Base-by-base conservation (phyloP, 2,113 vertebrate genomes). In the Narcine bancroftii region DNA sequence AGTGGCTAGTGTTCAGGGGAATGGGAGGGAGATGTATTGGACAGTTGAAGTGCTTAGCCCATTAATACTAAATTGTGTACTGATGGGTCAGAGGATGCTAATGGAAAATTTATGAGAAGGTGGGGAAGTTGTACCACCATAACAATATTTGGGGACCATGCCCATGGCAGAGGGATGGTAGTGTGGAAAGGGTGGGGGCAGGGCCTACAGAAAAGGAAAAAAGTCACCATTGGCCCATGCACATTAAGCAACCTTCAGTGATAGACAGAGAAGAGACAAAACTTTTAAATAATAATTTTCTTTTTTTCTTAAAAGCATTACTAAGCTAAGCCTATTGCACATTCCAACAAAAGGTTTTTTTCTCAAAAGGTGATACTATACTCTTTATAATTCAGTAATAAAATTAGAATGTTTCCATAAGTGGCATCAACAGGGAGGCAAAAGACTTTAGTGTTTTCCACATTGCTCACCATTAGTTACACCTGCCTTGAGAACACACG, bases 251-350 rank as follows among this genome's bases (percentile, higher is more conserved):
- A 91, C 89, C 89, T 69, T 91, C 65, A 91, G 39, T 91, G 89
- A 91, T 26, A 69, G 69, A 91, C 89, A 91, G 89, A 83, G 47
- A 81, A 81, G 77, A 69, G 89, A 91, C 24, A 29, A 11, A 91
- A 91, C 63, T 91, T 69, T 91, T 91, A 91, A 91, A 91, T 69
- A 91, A 91, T 89, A 65, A 69, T 91, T 24, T 47, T 93, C 65
- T 96, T 94, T 95, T 95, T 95, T 94, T 95, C 94, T 96, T 95
- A 95, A 96, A 96, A 97, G 96, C 95, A 96, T 95, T 95, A 96
- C 97, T 96, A 97, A 96, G 94, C 97, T 98, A 98, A 97, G 97
- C 97, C 98, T 98, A 99, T 99, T 99, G 99, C 99, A 99, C 98
- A 95, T 97, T 97, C 97, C 96, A 97, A 96, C 95, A 96, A 96